A percentile compares a stretch with the other conserved stretches of the same genome.
These are phyloP conservation scores for Grallaria varia DNA, from an alignment of 2,113 vertebrate species.

Conservation along the genomic window DNA sequence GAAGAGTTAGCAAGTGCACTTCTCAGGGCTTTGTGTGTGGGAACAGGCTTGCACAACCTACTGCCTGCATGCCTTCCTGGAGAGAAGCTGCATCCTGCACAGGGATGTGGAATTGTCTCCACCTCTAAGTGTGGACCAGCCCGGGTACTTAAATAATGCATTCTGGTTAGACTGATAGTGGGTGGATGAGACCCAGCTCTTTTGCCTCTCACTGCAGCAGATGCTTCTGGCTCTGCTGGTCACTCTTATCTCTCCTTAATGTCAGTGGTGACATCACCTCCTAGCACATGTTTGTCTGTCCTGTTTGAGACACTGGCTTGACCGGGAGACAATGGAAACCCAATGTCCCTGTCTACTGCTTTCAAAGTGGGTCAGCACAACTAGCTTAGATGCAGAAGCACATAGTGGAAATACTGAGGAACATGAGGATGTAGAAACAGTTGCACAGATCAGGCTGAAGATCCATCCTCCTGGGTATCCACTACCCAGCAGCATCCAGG, in stretches of 20 bases:
- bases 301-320: not conserved
- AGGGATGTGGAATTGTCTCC: not conserved
- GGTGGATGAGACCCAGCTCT: not conserved
- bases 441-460: not conserved
- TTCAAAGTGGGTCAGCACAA: not conserved
- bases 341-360: not conserved
- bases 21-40: not conserved
- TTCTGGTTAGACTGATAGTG: not conserved
- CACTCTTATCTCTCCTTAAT: not conserved
- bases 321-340: not conserved
- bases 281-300: not conserved
- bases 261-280: not conserved
- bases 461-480: not conserved
- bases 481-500: not conserved
- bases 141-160: fast-evolving
- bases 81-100: not conserved
- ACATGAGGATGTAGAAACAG: not conserved
- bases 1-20: not conserved
- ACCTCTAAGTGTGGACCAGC: not conserved
- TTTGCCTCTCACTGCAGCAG: not conserved
- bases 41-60: not conserved
- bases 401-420: not conserved
- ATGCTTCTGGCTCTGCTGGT: not conserved
- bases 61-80: not conserved
- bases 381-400: not conserved